Base-by-base conservation (phyloP, 2,113 vertebrate species). In the Cololabis saira region DNA sequence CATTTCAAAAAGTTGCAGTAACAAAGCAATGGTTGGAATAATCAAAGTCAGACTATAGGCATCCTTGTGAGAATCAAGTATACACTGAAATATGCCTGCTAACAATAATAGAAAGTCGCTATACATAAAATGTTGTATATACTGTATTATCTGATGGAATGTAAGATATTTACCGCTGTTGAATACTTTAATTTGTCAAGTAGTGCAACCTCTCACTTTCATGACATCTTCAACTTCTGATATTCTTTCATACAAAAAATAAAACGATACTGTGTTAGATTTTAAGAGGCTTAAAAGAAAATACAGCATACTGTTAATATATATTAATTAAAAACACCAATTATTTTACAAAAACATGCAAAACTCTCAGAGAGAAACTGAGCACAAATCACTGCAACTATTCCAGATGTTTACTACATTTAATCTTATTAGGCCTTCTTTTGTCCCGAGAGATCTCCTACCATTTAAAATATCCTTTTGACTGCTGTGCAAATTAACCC, bases 401-500 rank as follows among this genome's bases (percentile, higher is more conserved):
- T 58, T 52, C 70, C 19, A 44, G 67, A 70, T 80, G 63, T 75
- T 78, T 71, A 48, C 56, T 70, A 55, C 76, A 61, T 67, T 78
- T 71, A 63, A 64, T 63, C 58, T 72, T 51, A 81, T 84, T 78
- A 78, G 54, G 56, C 50, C 50, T 81, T 58, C 65, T 71, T 90
- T 84, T 84, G 80, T 87, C 76, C 76, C 80, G 67, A 68, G 71
- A 75, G 54, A 86, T 90, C 69, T 73, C 74, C 74, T 75, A 17
- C 63, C 59, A 78, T 92, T 87, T 83, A 90, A 49, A 91, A 90
- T 86, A 89, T 78, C 74, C 85, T 73, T 91, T 92, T 86, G 90
- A 84, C 80, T 83, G 78, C 87, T 87, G 88, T 83, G 87, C 88
- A 92, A 90, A 92, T 92, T 89, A 90, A 91, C 87, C 85, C 87